A percentile compares a stretch with the other conserved stretches of the same genome.
phyloP scores from a whole-genome alignment of 1,140 invertebrate genomes.

The Gonioctena quinquepunctata region DNA sequence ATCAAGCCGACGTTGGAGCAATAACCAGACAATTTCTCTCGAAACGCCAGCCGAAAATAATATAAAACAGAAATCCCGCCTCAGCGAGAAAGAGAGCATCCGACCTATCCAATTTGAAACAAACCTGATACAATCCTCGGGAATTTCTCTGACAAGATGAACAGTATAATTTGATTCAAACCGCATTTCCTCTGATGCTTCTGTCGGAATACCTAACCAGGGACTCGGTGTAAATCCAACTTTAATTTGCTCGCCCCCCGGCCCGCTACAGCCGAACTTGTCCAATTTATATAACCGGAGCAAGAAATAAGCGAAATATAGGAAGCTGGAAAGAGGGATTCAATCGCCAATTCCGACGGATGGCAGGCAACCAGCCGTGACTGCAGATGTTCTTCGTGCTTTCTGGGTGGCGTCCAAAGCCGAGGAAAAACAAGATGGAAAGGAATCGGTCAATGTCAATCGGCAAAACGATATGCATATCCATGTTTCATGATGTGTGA shows the following conservation, averaged over 20 bases:
- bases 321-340: slow-evolving; percentile 14
- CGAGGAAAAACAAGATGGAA: background rate
- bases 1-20: background rate
- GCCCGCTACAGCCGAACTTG: slow-evolving; percentile 27
- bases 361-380: background rate
- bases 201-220: slow-evolving; percentile 37
- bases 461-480: no score
- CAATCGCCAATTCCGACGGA: background rate
- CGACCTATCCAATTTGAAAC: slow-evolving; percentile 36
- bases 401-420: background rate
- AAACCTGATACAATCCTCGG: slow-evolving; percentile 40
- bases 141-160: slow-evolving; percentile 44
- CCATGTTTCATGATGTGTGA: no score
- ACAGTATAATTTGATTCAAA: slow-evolving; percentile 47
- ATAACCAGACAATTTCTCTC: background rate
- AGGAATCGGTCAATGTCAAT: background rate
- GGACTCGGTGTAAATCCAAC: slow-evolving; percentile 42
- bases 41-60: background rate
- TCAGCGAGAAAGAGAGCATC: slow-evolving; percentile 4
- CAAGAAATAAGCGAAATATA: slow-evolving; percentile 26
- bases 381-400: background rate
- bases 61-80: background rate
- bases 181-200: slow-evolving; percentile 40
- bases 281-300: slow-evolving; percentile 37
- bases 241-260: slow-evolving; percentile 32